Percentiles rank a stretch among this genome's conserved stretches.
Conservation (phyloP, 1,140 invertebrate species). For the Atta colombica region DNA sequence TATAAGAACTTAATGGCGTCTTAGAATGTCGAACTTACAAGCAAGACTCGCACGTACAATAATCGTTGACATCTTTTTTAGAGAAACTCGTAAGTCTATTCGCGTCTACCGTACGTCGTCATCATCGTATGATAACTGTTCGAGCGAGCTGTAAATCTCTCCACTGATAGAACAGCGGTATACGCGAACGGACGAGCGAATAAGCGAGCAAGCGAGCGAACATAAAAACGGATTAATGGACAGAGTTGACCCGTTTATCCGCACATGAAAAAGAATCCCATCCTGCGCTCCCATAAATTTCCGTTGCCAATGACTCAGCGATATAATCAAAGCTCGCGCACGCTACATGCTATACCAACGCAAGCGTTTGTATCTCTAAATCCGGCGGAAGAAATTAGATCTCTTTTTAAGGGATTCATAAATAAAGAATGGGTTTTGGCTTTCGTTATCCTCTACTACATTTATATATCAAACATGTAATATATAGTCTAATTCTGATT, state of each 20-base stretch:
- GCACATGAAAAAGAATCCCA: constrained; percentile 57
- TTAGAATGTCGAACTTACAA: constrained; percentile 34
- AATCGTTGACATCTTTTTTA: constrained; percentile 7
- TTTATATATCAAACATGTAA: background rate
- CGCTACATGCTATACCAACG: background rate
- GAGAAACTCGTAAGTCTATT: constrained; percentile 19
- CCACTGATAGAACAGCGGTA: constrained; percentile 56
- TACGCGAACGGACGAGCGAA: constrained; percentile 8
- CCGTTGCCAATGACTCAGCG: constrained; percentile 74
- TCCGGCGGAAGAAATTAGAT: constrained; percentile 60
- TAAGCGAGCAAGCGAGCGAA: background rate
- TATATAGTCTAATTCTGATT: background rate
- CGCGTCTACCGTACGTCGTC: constrained; percentile 46
- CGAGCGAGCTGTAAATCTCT: constrained; percentile 69
- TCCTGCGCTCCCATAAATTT: constrained; percentile 69
- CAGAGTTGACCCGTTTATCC: constrained; percentile 70
- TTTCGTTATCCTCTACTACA: background rate
- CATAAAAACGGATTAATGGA: constrained; percentile 74
- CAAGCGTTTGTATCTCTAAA: constrained; percentile 37
- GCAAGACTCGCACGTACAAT: background rate
- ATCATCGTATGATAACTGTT: constrained; percentile 58
- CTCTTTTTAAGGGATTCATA: background rate
- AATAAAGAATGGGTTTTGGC: background rate
- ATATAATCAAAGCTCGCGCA: constrained; percentile 65
- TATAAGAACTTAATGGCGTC: constrained; percentile 12